These are phyloP conservation scores for Sparidentex hasta DNA, from an alignment of 2,797 vertebrate species.

Conservation along the genomic window DNA sequence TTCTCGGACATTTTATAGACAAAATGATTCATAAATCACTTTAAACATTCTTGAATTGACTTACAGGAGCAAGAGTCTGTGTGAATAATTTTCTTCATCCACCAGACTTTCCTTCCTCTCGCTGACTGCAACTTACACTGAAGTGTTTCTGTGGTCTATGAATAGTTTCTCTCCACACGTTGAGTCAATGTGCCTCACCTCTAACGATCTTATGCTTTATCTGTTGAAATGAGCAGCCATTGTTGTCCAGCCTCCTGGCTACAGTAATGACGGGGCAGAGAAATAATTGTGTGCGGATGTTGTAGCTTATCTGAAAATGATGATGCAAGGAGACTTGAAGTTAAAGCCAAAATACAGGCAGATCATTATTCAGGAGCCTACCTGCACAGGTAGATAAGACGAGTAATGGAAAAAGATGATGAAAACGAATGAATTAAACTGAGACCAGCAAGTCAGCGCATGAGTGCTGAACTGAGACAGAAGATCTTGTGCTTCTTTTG, in stretches of 20 bases:
- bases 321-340: background rate
- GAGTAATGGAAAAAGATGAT: slow-evolving; percentile 3
- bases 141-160: background rate
- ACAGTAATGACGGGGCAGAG: background rate
- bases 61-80: too few relatives aligned
- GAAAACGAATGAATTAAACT: background rate
- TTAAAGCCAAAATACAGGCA: background rate
- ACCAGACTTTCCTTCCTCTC: too few relatives aligned
- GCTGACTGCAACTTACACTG: too few relatives aligned
- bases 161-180: background rate
- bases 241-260: background rate
- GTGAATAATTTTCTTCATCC: background rate
- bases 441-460: background rate
- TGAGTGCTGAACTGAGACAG: background rate
- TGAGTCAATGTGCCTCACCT: background rate
- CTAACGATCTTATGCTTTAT: background rate
- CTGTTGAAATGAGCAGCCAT: background rate
- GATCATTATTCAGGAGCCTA: background rate
- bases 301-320: slow-evolving; percentile 4
- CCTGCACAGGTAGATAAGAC: slow-evolving; percentile 26
- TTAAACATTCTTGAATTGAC: background rate
- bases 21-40: background rate
- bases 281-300: background rate
- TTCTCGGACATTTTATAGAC: too few relatives aligned
- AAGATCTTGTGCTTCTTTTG: background rate